Conservation (phyloP, 1,140 invertebrate genomes). For the Mya arenaria region DNA sequence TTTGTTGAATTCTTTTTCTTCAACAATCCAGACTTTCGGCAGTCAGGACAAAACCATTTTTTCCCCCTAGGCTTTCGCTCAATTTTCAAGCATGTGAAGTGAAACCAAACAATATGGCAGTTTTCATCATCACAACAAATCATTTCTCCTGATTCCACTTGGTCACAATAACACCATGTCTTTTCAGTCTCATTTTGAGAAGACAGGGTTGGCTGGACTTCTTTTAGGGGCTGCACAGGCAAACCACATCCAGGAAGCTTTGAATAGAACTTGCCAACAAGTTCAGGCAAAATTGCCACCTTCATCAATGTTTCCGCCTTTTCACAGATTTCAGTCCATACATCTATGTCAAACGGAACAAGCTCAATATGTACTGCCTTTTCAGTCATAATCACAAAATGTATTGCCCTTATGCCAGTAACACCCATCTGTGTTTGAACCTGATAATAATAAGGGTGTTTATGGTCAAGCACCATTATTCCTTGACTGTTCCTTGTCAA, state of each 20-base stretch:
- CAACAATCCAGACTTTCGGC: too few relatives aligned
- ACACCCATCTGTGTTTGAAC: slow-evolving; percentile 33
- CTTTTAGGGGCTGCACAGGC: background rate
- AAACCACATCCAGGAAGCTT: background rate
- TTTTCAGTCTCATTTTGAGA: background rate
- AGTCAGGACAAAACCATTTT: slow-evolving; percentile 29
- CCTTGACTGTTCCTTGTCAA: background rate
- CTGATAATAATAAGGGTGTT: slow-evolving; percentile 42
- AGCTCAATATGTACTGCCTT: slow-evolving; percentile 8
- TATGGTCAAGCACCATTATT: background rate
- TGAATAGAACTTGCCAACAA: slow-evolving; percentile 27
- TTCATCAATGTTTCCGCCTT: slow-evolving; percentile 9
- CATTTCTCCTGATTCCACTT: slow-evolving; percentile 36
- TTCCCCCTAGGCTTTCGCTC: background rate
- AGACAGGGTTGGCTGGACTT: background rate
- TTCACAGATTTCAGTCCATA: slow-evolving; percentile 6
- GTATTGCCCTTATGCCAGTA: background rate
- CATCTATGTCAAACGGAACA: slow-evolving; percentile 14
- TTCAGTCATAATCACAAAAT: slow-evolving; percentile 40
- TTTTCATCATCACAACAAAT: slow-evolving; percentile 30
- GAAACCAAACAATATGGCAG: slow-evolving; percentile 32
- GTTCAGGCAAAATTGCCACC: slow-evolving; percentile 22
- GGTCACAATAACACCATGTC: slow-evolving; percentile 30
- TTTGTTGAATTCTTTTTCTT: too few relatives aligned
- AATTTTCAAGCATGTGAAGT: slow-evolving; percentile 19